Evolutionary conservation across 2,797 vertebrate species (phyloP).

Genomic region (Labeo calbasu): DNA sequence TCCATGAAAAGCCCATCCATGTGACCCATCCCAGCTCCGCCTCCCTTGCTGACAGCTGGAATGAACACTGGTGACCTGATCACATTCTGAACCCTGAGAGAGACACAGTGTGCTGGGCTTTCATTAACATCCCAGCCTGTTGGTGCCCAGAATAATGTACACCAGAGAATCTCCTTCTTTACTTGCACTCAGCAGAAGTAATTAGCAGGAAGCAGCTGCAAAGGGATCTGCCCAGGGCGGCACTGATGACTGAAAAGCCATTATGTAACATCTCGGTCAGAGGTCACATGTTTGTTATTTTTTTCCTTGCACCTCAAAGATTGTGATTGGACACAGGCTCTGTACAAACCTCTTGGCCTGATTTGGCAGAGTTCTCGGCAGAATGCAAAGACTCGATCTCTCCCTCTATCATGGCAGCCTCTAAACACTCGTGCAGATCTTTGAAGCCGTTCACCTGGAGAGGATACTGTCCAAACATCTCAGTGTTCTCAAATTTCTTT

Average conservation of each 20-base stretch:
- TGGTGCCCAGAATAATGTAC: constrained; percentile 35
- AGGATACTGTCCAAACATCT: constrained; percentile 99
- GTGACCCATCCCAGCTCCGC: background rate
- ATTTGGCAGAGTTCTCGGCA: constrained; percentile 93
- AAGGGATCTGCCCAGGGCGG: constrained; percentile 16
- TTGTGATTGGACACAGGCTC: background rate
- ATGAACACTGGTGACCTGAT: constrained; percentile 20
- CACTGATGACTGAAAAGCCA: constrained; percentile 37
- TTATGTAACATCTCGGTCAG: constrained; percentile 31
- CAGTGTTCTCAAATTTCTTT: constrained; percentile 98
- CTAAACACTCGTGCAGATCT: constrained; percentile 98
- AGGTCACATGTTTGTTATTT: constrained; percentile 15
- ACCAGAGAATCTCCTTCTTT: constrained; percentile 34
- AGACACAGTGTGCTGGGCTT: constrained; percentile 31
- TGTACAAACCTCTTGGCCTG: constrained; percentile 93
- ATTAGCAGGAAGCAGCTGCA: constrained; percentile 40
- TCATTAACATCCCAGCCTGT: constrained; percentile 11
- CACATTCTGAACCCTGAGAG: constrained; percentile 31
- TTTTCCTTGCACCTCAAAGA: constrained; percentile 11
- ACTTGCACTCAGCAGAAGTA: constrained; percentile 19
- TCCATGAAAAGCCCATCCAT: background rate
- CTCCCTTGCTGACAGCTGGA: constrained; percentile 4
- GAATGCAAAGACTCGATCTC: constrained; percentile 98
- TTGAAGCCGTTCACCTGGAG: constrained; percentile 98
- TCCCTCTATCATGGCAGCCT: constrained; percentile 98